Percentiles rank a stretch among this genome's conserved stretches.
Evolutionary conservation across 64 coral and sea anemone genomes (phyloP).

Genomic region (Platygyra sinensis): DNA sequence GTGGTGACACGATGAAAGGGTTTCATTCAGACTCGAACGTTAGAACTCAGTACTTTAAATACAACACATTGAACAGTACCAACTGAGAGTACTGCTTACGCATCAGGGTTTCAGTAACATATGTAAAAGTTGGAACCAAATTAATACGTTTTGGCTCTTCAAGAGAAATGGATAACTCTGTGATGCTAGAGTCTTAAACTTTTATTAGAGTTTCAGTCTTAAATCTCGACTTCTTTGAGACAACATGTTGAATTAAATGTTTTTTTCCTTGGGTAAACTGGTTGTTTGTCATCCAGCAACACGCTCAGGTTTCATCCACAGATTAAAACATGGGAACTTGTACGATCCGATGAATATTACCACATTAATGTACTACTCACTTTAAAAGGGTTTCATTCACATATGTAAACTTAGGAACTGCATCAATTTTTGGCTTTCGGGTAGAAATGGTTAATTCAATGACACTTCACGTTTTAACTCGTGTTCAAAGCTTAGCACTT

Average conservation of each 20-base stretch:
- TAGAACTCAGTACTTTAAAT: too few species aligned
- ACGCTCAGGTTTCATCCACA: too few species aligned
- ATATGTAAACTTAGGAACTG: too few species aligned
- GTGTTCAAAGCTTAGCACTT: background rate
- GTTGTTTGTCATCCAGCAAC: background rate
- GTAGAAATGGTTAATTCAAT: background rate
- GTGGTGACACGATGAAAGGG: too few species aligned
- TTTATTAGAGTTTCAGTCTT: background rate
- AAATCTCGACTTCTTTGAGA: background rate
- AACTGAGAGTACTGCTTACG: background rate
- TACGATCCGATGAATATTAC: too few species aligned
- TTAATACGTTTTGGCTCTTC: background rate
- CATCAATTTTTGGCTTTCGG: background rate
- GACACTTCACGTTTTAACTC: background rate
- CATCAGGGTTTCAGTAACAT: background rate
- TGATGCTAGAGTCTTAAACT: background rate
- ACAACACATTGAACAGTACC: too few species aligned
- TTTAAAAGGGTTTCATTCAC: too few species aligned
- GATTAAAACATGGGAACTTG: too few species aligned
- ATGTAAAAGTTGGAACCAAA: background rate
- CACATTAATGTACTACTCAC: too few species aligned
- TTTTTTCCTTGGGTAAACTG: background rate
- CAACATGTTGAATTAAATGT: background rate
- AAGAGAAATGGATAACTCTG: background rate
- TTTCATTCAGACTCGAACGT: too few species aligned